These are phyloP conservation scores for Acipenser ruthenus DNA, from an alignment of 2,797 vertebrate genomes.

Conservation along the genomic window DNA sequence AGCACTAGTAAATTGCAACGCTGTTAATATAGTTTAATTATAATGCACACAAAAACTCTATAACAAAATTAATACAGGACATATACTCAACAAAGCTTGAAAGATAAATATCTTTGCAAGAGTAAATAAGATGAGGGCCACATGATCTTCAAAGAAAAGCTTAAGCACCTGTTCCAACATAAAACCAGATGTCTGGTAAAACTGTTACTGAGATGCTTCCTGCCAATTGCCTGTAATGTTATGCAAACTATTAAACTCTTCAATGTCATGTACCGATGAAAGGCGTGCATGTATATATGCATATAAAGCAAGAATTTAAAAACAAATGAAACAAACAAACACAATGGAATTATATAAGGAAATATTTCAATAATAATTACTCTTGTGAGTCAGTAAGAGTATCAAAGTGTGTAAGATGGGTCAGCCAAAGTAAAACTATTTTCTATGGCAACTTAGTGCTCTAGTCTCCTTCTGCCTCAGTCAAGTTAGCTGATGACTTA, in stretches of 20 bases:
- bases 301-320: too few relatives aligned
- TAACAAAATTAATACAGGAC: constrained; percentile 4
- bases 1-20: constrained; percentile 8
- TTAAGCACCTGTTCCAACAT: constrained; percentile 42
- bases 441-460: too few relatives aligned
- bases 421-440: too few relatives aligned
- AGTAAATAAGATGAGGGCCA: constrained; percentile 22
- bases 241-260: constrained; percentile 28
- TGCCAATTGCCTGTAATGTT: constrained; percentile 24
- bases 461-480: too few relatives aligned
- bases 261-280: constrained; percentile 29
- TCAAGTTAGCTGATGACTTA: too few relatives aligned
- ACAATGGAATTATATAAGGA: too few relatives aligned
- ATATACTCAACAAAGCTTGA: constrained; percentile 29
- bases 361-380: too few relatives aligned
- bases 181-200: constrained; percentile 38
- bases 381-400: too few relatives aligned
- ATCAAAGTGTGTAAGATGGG: too few relatives aligned
- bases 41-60: constrained; percentile 1
- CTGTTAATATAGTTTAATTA: constrained; percentile 13
- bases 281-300: not conserved
- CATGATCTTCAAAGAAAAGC: constrained; percentile 42
- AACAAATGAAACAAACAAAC: too few relatives aligned
- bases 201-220: constrained; percentile 27
- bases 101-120: constrained; percentile 30